Conservation (phyloP, 2,888 invertebrate species). For the Venusia cambrica region DNA sequence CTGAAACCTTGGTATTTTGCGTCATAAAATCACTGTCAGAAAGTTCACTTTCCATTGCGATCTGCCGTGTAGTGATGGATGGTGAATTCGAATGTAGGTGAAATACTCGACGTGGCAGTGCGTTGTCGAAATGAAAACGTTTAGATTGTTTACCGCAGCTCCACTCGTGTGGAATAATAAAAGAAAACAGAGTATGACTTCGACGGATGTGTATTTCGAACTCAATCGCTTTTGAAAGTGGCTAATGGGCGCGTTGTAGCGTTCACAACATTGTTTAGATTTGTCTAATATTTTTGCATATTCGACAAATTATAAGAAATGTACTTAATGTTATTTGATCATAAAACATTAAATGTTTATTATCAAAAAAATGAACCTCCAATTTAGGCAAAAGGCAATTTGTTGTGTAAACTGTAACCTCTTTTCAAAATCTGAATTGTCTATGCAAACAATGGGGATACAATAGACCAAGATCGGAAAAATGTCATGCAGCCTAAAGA, state of each 20-base stretch:
- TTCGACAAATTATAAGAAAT: too few species aligned
- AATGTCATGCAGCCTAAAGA: constrained; percentile 11
- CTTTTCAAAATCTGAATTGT: constrained; percentile 12
- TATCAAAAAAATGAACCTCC: too few species aligned
- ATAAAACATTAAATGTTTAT: too few species aligned
- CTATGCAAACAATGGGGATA: constrained; percentile 11
- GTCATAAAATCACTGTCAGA: too few species aligned
- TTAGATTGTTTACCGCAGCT: constrained; percentile 47
- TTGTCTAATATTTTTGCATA: too few species aligned
- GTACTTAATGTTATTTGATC: too few species aligned
- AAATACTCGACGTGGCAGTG: constrained; percentile 44
- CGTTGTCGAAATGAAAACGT: constrained; percentile 56
- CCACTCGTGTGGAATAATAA: constrained; percentile 40
- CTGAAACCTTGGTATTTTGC: too few species aligned
- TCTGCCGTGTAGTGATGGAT: too few species aligned
- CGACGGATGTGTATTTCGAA: constrained; percentile 1
- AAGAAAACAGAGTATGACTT: constrained; percentile 15
- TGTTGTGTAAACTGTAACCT: too few species aligned
- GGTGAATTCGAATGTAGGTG: constrained; percentile 36
- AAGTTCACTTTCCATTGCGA: too few species aligned
- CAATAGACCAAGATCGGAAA: constrained; percentile 12
- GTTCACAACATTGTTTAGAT: too few species aligned
- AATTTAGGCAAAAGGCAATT: too few species aligned
- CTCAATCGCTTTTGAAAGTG: constrained; percentile 9
- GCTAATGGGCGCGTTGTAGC: constrained; percentile 9